A percentile compares a stretch with the other conserved stretches of the same genome.
phyloP scores from a whole-genome alignment of 2,888 invertebrate species.

The Thymelicus acteon region DNA sequence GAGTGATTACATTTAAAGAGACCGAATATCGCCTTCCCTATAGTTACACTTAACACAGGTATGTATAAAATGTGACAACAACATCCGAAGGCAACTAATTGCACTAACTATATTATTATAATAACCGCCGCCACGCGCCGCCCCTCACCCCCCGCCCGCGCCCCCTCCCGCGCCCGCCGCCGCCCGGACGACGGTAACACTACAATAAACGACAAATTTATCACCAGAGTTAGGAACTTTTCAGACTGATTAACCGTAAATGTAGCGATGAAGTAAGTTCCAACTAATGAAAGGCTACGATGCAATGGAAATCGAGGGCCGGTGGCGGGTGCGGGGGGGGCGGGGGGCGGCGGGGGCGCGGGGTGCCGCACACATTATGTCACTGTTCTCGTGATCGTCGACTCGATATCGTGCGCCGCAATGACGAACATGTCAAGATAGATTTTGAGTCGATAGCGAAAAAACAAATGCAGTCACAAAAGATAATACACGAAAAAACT shows the following conservation, averaged over 20 bases:
- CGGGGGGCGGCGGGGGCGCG: not conserved
- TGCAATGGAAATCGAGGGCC: not conserved
- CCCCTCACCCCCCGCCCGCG: not conserved
- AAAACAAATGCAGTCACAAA: too few relatives aligned
- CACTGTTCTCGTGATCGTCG: too few relatives aligned
- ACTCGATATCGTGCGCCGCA: too few relatives aligned
- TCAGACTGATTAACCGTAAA: slow-evolving; percentile 17
- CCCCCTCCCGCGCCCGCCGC: not conserved
- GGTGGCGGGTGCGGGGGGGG: too few relatives aligned
- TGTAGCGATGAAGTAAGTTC: slow-evolving; percentile 16
- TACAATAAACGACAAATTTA: slow-evolving; percentile 27
- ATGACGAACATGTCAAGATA: too few relatives aligned
- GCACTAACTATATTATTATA: slow-evolving; percentile 61
- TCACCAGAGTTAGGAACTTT: slow-evolving; percentile 37
- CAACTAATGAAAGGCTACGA: slow-evolving; percentile 16
- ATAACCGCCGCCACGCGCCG: slow-evolving; percentile 18
- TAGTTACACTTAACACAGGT: slow-evolving; percentile 31
- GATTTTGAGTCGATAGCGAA: too few relatives aligned
- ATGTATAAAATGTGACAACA: slow-evolving; percentile 54
- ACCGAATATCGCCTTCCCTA: slow-evolving; percentile 31
- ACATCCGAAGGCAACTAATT: slow-evolving; percentile 64
- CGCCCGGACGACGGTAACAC: not conserved
- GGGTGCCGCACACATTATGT: not conserved
- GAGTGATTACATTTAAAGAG: slow-evolving; percentile 18
- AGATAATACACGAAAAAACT: too few relatives aligned